These are phyloP conservation scores for Streptopelia turtur DNA, from an alignment of 2,797 vertebrate species.

Conservation along the genomic window DNA sequence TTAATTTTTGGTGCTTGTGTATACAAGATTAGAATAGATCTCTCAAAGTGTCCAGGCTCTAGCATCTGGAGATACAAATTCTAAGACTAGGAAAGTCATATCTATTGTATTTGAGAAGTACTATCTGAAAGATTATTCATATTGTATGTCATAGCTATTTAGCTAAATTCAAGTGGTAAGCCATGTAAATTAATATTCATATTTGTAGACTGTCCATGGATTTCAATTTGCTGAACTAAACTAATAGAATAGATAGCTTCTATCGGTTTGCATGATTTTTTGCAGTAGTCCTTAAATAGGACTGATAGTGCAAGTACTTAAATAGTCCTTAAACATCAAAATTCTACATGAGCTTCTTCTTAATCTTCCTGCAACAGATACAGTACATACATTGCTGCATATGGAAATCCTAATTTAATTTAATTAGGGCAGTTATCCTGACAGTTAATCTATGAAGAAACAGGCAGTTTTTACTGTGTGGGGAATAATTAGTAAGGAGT, in stretches of 20 bases:
- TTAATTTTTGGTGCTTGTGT: background rate
- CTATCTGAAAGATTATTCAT: background rate
- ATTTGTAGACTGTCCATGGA: background rate
- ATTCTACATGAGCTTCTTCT: background rate
- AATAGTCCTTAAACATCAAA: background rate
- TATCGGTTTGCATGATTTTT: background rate
- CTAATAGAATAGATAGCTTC: background rate
- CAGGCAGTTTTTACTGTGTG: background rate
- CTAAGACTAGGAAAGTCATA: background rate
- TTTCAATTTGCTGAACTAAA: background rate
- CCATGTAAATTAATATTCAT: background rate
- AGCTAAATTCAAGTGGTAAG: background rate
- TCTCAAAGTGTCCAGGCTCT: background rate
- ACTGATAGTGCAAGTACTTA: no score
- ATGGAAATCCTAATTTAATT: background rate
- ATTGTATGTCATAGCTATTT: background rate
- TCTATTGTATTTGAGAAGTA: background rate
- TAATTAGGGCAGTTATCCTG: background rate
- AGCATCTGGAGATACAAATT: background rate
- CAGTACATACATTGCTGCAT: background rate
- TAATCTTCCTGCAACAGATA: background rate
- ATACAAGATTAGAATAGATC: background rate
- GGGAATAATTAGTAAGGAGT: background rate
- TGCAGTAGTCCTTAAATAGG: background rate
- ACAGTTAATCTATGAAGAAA: slow-evolving; percentile 12